phyloP scores from a whole-genome alignment of 2,888 invertebrate species.

The Dryococelus australis region DNA sequence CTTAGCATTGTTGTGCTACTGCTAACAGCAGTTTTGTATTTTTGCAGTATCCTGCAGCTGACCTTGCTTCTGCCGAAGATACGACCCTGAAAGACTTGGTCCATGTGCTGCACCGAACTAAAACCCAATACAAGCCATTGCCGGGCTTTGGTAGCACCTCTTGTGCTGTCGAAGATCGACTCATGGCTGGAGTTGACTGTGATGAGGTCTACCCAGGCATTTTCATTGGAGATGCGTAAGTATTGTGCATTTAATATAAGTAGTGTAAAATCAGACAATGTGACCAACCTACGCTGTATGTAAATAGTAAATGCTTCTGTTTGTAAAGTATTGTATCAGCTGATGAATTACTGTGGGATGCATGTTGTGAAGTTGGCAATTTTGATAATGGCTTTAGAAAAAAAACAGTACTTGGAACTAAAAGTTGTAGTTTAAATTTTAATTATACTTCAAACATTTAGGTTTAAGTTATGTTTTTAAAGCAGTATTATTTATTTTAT shows the following conservation, averaged over 20 bases:
- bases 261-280: too few relatives aligned
- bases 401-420: too few relatives aligned
- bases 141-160: conserved; percentile 53
- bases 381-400: too few relatives aligned
- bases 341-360: too few relatives aligned
- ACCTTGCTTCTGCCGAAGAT: conserved; percentile 41
- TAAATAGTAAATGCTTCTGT: too few relatives aligned
- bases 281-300: too few relatives aligned
- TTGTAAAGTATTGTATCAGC: too few relatives aligned
- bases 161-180: conserved; percentile 46
- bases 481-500: too few relatives aligned
- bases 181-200: conserved; percentile 67
- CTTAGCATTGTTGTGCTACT: background rate
- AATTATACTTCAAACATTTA: too few relatives aligned
- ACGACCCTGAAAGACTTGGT: conserved; percentile 38
- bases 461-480: too few relatives aligned
- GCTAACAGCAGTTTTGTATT: background rate
- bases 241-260: conserved; percentile 47
- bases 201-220: conserved; percentile 80
- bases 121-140: conserved; percentile 57
- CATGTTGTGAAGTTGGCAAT: too few relatives aligned
- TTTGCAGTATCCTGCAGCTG: conserved; percentile 37
- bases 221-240: conserved; percentile 79
- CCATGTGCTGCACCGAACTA: conserved; percentile 55
- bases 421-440: too few relatives aligned